Conservation (phyloP, 2,797 vertebrate genomes). For the Halcyon badia region DNA sequence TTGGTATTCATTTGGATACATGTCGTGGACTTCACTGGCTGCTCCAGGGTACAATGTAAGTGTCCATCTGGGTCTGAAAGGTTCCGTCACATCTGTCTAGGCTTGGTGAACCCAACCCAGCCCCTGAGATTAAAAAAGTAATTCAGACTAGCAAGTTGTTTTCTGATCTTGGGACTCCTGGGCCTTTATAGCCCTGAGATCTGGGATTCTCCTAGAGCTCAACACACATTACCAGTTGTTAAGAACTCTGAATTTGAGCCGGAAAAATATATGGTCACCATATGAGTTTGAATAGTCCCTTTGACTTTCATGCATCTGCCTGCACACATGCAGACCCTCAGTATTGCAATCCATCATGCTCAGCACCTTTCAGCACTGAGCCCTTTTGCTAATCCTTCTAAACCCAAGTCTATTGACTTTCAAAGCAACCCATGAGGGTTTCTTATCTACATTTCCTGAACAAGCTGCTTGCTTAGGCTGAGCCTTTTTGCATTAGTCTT, state of each 20-base stretch:
- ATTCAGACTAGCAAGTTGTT: not conserved
- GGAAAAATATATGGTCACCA: not conserved
- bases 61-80: not conserved
- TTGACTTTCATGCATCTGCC: not conserved
- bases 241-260: not conserved
- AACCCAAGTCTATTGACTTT: slow-evolving; percentile 57
- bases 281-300: not conserved
- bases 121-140: not conserved
- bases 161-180: not conserved
- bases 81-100: not conserved
- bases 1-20: not conserved
- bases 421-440: not conserved
- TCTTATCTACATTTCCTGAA: slow-evolving; percentile 60
- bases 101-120: not conserved
- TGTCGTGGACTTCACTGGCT: not conserved
- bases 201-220: not conserved
- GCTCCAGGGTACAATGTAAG: not conserved
- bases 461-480: slow-evolving; percentile 50
- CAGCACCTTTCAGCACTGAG: slow-evolving; percentile 26
- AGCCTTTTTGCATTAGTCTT: slow-evolving; percentile 53
- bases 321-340: not conserved
- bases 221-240: not conserved
- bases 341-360: not conserved
- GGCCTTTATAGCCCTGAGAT: not conserved
- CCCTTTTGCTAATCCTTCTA: slow-evolving; percentile 42